Percentiles rank a stretch among this genome's conserved stretches.
Conservation (phyloP, 2,888 invertebrate species). For the Troides oblongomaculatus region DNA sequence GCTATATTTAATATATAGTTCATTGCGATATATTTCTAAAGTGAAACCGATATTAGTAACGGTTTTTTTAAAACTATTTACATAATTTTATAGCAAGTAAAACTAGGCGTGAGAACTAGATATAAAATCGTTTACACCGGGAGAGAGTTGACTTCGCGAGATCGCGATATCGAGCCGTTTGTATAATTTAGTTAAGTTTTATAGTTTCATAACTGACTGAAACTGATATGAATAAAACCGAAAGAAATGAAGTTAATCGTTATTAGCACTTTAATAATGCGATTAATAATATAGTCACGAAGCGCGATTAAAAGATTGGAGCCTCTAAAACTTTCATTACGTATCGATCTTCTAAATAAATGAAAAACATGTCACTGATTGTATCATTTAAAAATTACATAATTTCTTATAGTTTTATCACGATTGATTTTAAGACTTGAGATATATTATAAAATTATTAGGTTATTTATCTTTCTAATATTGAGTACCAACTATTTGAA, state of each 20-base stretch:
- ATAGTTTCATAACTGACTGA: conserved; percentile 13
- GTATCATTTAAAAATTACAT: background rate
- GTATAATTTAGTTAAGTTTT: conserved; percentile 26
- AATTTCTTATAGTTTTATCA: no score
- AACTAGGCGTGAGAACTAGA: conserved; percentile 34
- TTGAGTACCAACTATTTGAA: no score
- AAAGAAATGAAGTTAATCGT: conserved; percentile 16
- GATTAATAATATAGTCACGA: conserved; percentile 19
- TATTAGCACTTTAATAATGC: conserved; percentile 11
- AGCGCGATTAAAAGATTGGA: conserved; percentile 9
- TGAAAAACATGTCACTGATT: background rate
- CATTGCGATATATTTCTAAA: no score
- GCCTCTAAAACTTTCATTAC: conserved; percentile 8
- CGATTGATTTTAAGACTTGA: no score
- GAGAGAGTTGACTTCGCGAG: conserved; percentile 35
- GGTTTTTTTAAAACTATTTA: background rate
- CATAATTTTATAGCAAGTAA: conserved; percentile 12
- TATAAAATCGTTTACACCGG: conserved; percentile 33
- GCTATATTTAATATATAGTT: no score
- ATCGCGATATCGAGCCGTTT: conserved; percentile 31
- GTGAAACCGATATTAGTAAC: background rate
- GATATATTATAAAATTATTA: no score
- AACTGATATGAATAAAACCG: conserved; percentile 10
- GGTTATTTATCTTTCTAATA: no score
- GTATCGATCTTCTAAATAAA: background rate